A percentile compares a stretch with the other conserved stretches of the same genome.
phyloP scores from a whole-genome alignment of 2,113 vertebrate genomes.

The Tamias sibiricus region DNA sequence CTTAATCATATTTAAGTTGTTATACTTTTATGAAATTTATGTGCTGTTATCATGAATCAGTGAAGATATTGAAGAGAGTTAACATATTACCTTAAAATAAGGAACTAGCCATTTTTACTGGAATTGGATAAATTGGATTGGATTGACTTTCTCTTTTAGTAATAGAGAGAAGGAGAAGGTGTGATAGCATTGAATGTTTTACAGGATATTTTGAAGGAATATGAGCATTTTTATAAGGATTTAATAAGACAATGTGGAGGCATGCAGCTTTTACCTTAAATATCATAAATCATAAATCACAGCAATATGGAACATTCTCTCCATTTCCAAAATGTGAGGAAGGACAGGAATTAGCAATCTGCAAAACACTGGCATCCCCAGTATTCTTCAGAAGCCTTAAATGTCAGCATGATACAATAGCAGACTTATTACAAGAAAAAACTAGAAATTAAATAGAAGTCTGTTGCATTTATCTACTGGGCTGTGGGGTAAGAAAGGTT shows the following conservation, averaged over 20 bases:
- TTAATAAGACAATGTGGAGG: neutral
- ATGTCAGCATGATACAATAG: neutral
- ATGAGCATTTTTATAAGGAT: neutral
- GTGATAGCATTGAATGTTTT: neutral
- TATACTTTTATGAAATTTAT: slow-evolving; percentile 20
- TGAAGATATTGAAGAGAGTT: neutral
- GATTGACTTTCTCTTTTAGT: neutral
- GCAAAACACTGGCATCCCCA: fast-evolving
- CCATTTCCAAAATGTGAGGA: neutral
- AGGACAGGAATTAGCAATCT: neutral
- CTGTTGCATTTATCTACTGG: neutral
- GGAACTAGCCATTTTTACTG: neutral
- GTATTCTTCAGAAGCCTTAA: neutral
- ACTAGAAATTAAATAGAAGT: neutral
- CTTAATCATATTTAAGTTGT: neutral
- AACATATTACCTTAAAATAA: neutral
- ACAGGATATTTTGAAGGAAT: slow-evolving; percentile 28
- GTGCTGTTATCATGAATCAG: neutral
- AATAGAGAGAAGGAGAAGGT: neutral
- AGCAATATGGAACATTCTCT: neutral
- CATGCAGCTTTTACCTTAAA: neutral
- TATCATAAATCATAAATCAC: neutral
- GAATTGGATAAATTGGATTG: slow-evolving; percentile 11
- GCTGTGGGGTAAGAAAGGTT: neutral
- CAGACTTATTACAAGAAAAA: neutral